Base-by-base conservation (phyloP, 1,140 invertebrate genomes). In the Sminthurinus signatus region DNA sequence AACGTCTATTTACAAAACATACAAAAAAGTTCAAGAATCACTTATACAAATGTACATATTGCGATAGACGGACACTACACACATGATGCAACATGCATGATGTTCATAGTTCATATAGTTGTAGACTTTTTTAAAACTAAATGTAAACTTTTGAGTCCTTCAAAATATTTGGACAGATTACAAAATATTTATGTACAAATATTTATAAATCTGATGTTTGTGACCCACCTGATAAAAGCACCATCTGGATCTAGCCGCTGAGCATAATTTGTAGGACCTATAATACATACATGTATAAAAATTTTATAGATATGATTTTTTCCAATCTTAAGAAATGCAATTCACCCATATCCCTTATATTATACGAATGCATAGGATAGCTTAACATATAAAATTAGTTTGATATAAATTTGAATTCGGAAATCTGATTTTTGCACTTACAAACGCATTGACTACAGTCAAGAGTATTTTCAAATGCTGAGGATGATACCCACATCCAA, bases 401-500 rank as follows among this genome's bases (percentile, higher is more conserved):
- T n/a, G n/a, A n/a, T n/a, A n/a, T n/a, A n/a, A n/a, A n/a, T n/a
- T n/a, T n/a, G n/a, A n/a, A n/a, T n/a, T n/a, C n/a, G n/a, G n/a
- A n/a, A n/a, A n/a, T n/a, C n/a, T n/a, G n/a, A n/a, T n/a, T n/a
- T n/a, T n/a, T n/a, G n/a, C n/a, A n/a, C n/a, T n/a, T n/a, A n/a
- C 83, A 83, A 44, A 84, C 82, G 74, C 85, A 86, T 69, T 81
- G 74, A 65, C 83, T 76, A 62, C 83, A 81, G 75, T 86, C 83
- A 73, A 86, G 74, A 19, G 84, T 72, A 4, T 80, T 79, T 64
- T 86, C 84, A 76, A 88, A 88, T 8, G 86, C 86, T 29, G 83
- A 86, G 27, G 83, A 84, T 5, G 85, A 86, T 3, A 88, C 83
- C 86, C 86, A 88, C 85, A 88, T 87, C 87, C 87, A 88, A 76